Base-by-base conservation (phyloP, 2,113 vertebrate genomes). In the Isichthys henryi region DNA sequence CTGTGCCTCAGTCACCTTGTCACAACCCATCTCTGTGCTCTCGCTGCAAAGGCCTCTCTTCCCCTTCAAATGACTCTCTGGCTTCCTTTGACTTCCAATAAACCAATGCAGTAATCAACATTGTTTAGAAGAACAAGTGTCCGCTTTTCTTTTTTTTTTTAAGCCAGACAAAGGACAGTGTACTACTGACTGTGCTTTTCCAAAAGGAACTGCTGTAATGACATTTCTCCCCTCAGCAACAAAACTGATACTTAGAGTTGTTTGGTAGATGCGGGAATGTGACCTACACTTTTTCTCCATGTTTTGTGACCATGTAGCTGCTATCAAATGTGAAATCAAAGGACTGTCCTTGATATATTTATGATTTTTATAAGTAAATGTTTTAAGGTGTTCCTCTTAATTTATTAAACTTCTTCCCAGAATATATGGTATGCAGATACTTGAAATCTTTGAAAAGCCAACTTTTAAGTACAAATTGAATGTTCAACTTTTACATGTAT, bases 231-330 rank as follows among this genome's bases (percentile, higher is more conserved):
- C 91, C 94, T 92, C 88, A 92, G 93, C 95, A 95, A 94, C 93
- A 94, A 95, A 95, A 96, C 95, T 35, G 89, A 93, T 95, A 92
- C 92, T 94, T 96, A 97, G 95, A 96, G 90, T 95, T 95, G 95
- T 95, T 95, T 96, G 93, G 90, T 95, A 95, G 95, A 95, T 96
- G 93, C 90, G 89, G 88, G 92, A 92, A 93, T 88, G 92, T 96
- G 94, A 96, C 96, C 95, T 96, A 96, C 95, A 89, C 62, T 93
- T 94, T 95, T 95, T 91, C 93, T 95, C 96, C 90, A 95, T 95
- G 94, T 96, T 96, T 95, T 96, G 95, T 97, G 95, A 96, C 95
- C 95, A 95, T 95, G 94, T 97, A 97, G 95, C 95, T 97, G 97
- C 95, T 96, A 96, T 96, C 95, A 93, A 94, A 95, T 96, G 96